These are phyloP conservation scores for rat (Rattus norvegicus) DNA, from an alignment of 2,113 vertebrate genomes.

Conservation along the genomic window GRCr8 NC_086019.1:216601501-216602000, in stretches of 20 bases:
- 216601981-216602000: neutral
- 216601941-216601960: constrained; percentile 47
- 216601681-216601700: neutral
- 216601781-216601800: constrained; percentile 50
- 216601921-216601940: neutral
- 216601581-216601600: neutral
- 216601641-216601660: neutral
- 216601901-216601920: neutral
- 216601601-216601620: neutral
- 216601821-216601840: constrained; percentile 55
- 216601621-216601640: neutral
- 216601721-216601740: constrained; percentile 11
- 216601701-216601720: neutral
- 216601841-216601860: constrained; percentile 59
- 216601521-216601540: neutral
- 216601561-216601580: neutral
- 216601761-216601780: constrained; percentile 58
- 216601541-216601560: neutral
- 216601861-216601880: constrained; percentile 64
- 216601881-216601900: constrained; percentile 60
- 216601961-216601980: constrained; percentile 29
- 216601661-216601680: neutral
- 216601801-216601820: constrained; percentile 48
- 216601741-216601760: constrained; percentile 30
- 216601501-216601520: neutral